phyloP scores from a whole-genome alignment of 2,888 invertebrate species.

The Tetheella fluctuosa region DNA sequence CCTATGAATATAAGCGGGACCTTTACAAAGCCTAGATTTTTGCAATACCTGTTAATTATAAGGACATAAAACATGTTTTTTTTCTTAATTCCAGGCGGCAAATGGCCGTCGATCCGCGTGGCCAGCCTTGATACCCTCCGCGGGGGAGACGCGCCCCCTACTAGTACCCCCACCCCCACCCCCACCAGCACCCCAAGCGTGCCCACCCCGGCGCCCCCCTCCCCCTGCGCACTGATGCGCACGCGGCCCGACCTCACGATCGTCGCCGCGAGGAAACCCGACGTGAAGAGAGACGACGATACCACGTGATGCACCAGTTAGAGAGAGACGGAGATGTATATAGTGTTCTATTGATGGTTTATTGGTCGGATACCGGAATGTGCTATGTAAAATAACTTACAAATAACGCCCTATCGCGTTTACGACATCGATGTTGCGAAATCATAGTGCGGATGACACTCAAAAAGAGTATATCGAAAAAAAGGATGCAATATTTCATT shows the following conservation, averaged over 20 bases:
- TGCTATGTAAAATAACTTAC: background rate
- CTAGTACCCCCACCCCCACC: background rate
- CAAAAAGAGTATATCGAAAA: no score
- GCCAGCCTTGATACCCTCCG: slow-evolving; percentile 70
- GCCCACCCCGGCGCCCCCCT: slow-evolving; percentile 32
- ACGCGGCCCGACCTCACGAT: slow-evolving; percentile 77
- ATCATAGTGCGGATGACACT: no score
- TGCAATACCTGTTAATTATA: no score
- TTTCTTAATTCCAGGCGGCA: slow-evolving; percentile 50
- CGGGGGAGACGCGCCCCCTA: slow-evolving; percentile 23
- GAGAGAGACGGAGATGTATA: slow-evolving; percentile 2
- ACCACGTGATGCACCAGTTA: slow-evolving; percentile 39
- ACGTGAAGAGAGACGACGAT: slow-evolving; percentile 41
- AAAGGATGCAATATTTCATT: no score
- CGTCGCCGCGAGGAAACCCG: slow-evolving; percentile 59
- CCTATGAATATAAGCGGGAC: no score
- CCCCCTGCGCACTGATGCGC: slow-evolving; percentile 69
- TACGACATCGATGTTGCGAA: background rate
- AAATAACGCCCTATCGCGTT: no score
- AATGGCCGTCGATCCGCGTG: slow-evolving; percentile 75
- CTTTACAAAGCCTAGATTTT: no score
- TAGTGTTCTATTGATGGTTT: background rate
- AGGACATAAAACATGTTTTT: no score
- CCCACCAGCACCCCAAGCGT: slow-evolving; percentile 15
- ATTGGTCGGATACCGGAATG: background rate